phyloP scores from a whole-genome alignment of 2,888 invertebrate species.

The Ganaspis brasiliensis region DNA sequence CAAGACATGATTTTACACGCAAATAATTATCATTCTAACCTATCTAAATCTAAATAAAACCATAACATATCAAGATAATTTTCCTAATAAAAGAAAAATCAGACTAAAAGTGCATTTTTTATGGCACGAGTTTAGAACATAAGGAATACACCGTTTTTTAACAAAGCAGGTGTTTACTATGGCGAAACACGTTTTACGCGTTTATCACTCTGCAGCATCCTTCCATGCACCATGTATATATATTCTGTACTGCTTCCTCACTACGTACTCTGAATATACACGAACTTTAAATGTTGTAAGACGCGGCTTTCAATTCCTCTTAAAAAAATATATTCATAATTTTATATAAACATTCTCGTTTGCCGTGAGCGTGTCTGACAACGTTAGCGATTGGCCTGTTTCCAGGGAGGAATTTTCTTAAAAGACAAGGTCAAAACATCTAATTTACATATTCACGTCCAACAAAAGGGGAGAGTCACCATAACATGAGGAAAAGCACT shows the following conservation, averaged over 20 bases:
- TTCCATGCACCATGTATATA: not conserved
- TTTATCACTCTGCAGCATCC: conserved; percentile 38
- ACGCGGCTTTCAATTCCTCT: not conserved
- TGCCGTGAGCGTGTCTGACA: too few species aligned
- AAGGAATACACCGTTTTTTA: not conserved
- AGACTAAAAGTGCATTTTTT: not conserved
- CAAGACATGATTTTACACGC: too few species aligned
- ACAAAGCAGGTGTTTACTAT: conserved; percentile 27
- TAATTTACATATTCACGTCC: conserved; percentile 15
- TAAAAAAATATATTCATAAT: not conserved
- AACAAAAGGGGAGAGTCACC: not conserved
- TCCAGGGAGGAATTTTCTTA: not conserved
- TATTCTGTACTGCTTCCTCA: not conserved
- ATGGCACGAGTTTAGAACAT: not conserved
- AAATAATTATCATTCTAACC: too few species aligned
- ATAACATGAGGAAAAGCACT: conserved; percentile 14
- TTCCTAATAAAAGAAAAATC: not conserved
- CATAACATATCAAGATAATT: too few species aligned
- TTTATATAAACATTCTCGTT: too few species aligned
- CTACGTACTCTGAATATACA: conserved; percentile 22
- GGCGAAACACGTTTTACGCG: conserved; percentile 26
- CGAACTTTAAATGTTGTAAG: not conserved
- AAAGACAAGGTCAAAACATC: conserved; percentile 5
- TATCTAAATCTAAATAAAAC: too few species aligned
- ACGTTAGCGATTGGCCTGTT: not conserved